phyloP scores from a whole-genome alignment of 2,888 invertebrate species.

The Diarsia brunnea region DNA sequence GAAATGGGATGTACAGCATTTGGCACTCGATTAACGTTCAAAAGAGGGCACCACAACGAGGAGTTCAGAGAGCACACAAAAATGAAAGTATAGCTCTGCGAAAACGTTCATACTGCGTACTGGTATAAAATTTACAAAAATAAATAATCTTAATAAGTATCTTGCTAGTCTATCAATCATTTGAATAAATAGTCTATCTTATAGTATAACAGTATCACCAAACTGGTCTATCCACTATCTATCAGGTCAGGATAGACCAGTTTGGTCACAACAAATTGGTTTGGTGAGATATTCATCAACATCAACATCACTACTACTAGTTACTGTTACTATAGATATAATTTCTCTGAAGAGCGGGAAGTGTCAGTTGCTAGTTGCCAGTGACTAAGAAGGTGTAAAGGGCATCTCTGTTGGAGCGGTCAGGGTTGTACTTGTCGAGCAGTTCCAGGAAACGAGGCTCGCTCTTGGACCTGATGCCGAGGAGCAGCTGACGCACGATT shows the following conservation, averaged over 20 bases:
- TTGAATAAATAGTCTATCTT: constrained; percentile 14
- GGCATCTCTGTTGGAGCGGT: constrained; percentile 91
- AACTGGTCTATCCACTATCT: constrained; percentile 10
- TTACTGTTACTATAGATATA: constrained; percentile 9
- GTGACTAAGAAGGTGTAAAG: constrained; percentile 89
- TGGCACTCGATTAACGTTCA: background rate
- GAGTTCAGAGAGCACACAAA: background rate
- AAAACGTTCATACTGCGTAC: background rate
- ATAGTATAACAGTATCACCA: constrained; percentile 30
- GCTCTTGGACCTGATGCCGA: constrained; percentile 93
- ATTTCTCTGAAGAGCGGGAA: background rate
- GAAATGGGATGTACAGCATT: background rate
- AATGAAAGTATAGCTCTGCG: background rate
- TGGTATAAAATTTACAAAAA: background rate
- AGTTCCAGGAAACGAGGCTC: constrained; percentile 92
- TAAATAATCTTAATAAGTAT: background rate
- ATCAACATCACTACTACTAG: background rate
- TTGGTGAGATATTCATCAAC: constrained; percentile 3
- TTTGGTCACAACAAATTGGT: constrained; percentile 6
- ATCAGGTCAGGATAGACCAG: background rate
- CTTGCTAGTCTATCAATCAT: background rate
- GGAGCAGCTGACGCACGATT: constrained; percentile 91
- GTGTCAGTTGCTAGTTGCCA: constrained; percentile 80
- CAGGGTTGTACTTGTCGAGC: constrained; percentile 93
- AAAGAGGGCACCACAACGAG: no score